These are phyloP conservation scores for Balanococcus diminutus DNA, from an alignment of 2,888 invertebrate species.

Conservation along the genomic window DNA sequence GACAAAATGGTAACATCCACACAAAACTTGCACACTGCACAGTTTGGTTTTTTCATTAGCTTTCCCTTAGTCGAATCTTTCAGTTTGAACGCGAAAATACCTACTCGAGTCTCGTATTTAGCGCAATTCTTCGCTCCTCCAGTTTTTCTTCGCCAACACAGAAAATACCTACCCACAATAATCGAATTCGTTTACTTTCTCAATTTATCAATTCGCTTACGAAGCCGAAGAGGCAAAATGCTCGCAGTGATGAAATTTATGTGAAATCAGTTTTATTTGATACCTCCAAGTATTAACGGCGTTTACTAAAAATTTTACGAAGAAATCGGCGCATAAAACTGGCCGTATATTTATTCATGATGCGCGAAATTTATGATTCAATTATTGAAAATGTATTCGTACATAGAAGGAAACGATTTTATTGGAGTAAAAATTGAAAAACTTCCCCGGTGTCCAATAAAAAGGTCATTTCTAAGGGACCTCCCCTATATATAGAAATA, in stretches of 20 bases:
- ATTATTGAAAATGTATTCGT: slow-evolving; percentile 36
- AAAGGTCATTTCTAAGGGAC: slow-evolving; percentile 42
- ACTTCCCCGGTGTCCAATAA: slow-evolving; percentile 40
- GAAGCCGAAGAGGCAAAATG: background rate
- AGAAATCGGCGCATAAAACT: slow-evolving; percentile 20
- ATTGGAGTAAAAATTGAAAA: slow-evolving; percentile 44
- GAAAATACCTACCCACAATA: too few species aligned
- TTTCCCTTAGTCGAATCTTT: background rate
- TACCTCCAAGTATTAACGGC: slow-evolving; percentile 20
- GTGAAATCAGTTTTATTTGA: slow-evolving; percentile 21
- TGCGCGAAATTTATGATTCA: slow-evolving; percentile 33
- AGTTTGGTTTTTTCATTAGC: slow-evolving; percentile 18
- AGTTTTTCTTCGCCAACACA: too few species aligned
- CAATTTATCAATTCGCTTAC: too few species aligned
- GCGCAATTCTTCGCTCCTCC: too few species aligned
- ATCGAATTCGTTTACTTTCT: too few species aligned
- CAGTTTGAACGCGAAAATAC: background rate
- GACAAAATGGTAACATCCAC: background rate
- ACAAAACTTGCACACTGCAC: background rate
- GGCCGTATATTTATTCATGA: slow-evolving; percentile 22
- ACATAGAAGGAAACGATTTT: slow-evolving; percentile 34
- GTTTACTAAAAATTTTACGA: slow-evolving; percentile 25
- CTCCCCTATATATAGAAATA: background rate
- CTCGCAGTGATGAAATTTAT: background rate
- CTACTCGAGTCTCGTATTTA: background rate